Conservation (phyloP, 2,113 vertebrate genomes). For the Spea bombifrons region DNA sequence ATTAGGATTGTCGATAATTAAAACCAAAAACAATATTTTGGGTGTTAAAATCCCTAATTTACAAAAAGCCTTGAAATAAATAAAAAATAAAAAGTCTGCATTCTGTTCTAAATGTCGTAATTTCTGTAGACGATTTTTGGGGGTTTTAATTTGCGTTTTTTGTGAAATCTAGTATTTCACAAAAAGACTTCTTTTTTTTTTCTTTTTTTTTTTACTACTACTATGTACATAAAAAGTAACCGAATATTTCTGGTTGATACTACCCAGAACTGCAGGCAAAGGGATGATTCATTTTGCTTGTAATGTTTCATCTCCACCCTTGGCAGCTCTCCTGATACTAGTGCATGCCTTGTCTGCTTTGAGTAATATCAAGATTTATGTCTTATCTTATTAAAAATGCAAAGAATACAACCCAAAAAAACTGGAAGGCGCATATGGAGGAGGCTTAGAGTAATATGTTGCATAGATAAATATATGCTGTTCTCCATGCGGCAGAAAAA, state of each 20-base stretch:
- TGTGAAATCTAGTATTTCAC: too few species aligned
- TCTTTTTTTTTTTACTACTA: too few species aligned
- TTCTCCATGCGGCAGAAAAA: neutral
- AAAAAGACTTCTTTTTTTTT: too few species aligned
- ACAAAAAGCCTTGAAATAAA: too few species aligned
- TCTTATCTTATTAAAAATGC: neutral
- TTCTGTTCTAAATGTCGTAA: too few species aligned
- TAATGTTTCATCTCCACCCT: slow-evolving; percentile 44
- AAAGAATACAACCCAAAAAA: neutral
- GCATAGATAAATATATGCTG: neutral
- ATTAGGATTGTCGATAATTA: too few species aligned
- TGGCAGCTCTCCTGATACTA: slow-evolving; percentile 30
- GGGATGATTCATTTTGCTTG: slow-evolving; percentile 32
- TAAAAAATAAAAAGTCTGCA: too few species aligned
- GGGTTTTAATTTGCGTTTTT: too few species aligned
- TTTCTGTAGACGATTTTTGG: too few species aligned
- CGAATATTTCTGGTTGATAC: slow-evolving; percentile 6
- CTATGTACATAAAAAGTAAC: too few species aligned
- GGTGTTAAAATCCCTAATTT: too few species aligned
- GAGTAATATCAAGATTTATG: slow-evolving; percentile 18
- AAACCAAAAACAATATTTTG: too few species aligned
- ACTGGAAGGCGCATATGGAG: neutral
- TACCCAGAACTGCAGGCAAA: slow-evolving; percentile 28
- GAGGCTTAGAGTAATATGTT: neutral
- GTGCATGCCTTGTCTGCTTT: slow-evolving; percentile 2